Base-by-base conservation (phyloP, 2,797 vertebrate species). In the Hydrocynus forskahlii region DNA sequence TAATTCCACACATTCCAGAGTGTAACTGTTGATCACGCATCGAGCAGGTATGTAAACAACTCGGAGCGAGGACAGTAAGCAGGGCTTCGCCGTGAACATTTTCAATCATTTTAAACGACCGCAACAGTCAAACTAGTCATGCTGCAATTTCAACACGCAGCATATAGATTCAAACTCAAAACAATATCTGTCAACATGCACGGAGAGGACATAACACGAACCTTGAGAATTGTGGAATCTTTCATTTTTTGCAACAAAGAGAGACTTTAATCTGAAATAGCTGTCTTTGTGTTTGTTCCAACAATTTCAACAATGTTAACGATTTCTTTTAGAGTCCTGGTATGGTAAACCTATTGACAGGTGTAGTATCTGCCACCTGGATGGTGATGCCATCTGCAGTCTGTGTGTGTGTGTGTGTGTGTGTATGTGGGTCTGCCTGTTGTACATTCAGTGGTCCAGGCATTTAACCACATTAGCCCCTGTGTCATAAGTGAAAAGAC, bases 31-130 rank as follows among this genome's bases (percentile, higher is more conserved):
- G 87, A 90, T 93, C 89, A 87, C 43, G 87, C 87, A 87, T 80
- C 82, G 75, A 85, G 76, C 84, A 89, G 91, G 90, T 89, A 89
- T 94, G 91, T 92, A 92, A 92, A 92, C 90, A 85, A 84, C 63
- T 76, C 84, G 48, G 68, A 82, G 86, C 76, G 76, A 76, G 77
- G 89, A 89, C 84, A 90, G 80, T 35, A 78, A 72, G 70, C 86
- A 78, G 87, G 86, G 82, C 85, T 89, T 89, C 88, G 87, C 85
- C 80, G 76, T 78, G 75, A 80, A 84, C 71, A 71, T 57, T 81
- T 76, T 86, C 79, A 55, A 78, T 87, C 86, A 59, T 40, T 81
- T 80, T 83, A 55, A 83, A 82, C 72, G 60, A 69, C 79, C 79
- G 80, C 82, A 82, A 14, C 48, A 29, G 86, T 87, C 86, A 87